Evolutionary conservation across 1,140 invertebrate species (phyloP), one percentile per base, ranked within the genome.

Genomic region (Penaeus japonicus): DNA sequence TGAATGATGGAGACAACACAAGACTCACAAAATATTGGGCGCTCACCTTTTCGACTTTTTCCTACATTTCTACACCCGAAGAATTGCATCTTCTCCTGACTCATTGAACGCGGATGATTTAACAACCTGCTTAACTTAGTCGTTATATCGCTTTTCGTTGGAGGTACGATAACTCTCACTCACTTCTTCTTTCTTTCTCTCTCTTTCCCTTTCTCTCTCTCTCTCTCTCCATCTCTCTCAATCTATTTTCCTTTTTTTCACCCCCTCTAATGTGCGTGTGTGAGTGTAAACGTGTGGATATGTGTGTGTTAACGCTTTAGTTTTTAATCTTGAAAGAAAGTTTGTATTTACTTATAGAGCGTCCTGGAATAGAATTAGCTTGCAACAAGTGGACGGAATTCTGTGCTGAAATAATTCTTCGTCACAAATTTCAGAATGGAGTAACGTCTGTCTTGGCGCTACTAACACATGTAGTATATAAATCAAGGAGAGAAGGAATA

Each of bases 1-100:
- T 89, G 87, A 89, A 89, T 89, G 87, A 89, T 89, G 87, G 87
- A 89, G 87, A 89, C 87, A 89, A 89, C 87, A 81, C 82, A 84
- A 89, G 87, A 88, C 87, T 88, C 87, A 84, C 87, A 88, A 88
- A 88, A 88, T 88, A 88, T 88, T 89, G 83, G 87, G 84, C 79
- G 83, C 83, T 84, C 83, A 89, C 87, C 87, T 89, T 89, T 89
- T 84, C 87, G 87, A 84, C 84, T 89, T 89, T 89, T 89, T 89
- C 87, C 83, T 89, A 84, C 87, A 84, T 89, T 89, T 81, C 83
- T 89, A 84, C 83, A 89, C 83, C 83, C 87, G 65, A 89, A 89
- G 87, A 89, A 89, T 85, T 89, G 73, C 82, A 80, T 84, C 87
- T 89, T 75, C 83, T 89, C 70, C 70, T 84, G 82, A 89, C 82